Base-by-base conservation (phyloP, 2,888 invertebrate species). In the Leptinotarsa peninsularis region DNA sequence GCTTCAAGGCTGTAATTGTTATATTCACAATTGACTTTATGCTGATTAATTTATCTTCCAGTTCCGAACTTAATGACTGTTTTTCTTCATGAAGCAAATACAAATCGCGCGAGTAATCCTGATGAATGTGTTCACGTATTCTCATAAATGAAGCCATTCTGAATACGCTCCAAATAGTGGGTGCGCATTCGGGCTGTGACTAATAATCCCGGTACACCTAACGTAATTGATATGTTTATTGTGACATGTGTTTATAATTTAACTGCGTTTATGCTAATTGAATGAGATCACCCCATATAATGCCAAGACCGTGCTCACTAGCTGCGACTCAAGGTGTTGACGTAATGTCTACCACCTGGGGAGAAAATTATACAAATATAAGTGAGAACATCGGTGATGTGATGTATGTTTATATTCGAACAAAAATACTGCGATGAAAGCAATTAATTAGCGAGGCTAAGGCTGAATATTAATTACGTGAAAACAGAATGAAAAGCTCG, bases 211-310 rank as follows among this genome's bases (percentile, higher is more conserved):
- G 56, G 63, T 73, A 71, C 71, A 69, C 71, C 60, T 71, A 71
- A 66, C 33, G 50, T 72, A 76, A 73, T 76, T 73, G 72, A 71
- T 50, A 69, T 74, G 69, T 74, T 76, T 74, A 72, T 72, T 66
- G 69, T 70, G 74, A 72, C 72, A 76, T 60, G 60, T 49, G 68
- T 50, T 72, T 54, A 69, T 74, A 69, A 72, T 67, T 72, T 52
- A 54, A 73, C 27, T 54, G 54, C 73, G 68, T 63, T 74, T 49
- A 73, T 68, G 71, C 27, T 74, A 76, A 76, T 76, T 76, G 56
- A 71, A 71, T 73, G 73, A 76, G 72, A 73, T 76, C 76, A 71
- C 71, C 71, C 71, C 49, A 72, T 56, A 72, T 43, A 67, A 67
- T 67, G 66, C 27, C 60, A 17, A 23, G 21, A 50, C 71, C 14